These are phyloP conservation scores for Caenorhabditis parvicauda DNA, from an alignment of 2,888 invertebrate genomes.

Conservation along the genomic window DNA sequence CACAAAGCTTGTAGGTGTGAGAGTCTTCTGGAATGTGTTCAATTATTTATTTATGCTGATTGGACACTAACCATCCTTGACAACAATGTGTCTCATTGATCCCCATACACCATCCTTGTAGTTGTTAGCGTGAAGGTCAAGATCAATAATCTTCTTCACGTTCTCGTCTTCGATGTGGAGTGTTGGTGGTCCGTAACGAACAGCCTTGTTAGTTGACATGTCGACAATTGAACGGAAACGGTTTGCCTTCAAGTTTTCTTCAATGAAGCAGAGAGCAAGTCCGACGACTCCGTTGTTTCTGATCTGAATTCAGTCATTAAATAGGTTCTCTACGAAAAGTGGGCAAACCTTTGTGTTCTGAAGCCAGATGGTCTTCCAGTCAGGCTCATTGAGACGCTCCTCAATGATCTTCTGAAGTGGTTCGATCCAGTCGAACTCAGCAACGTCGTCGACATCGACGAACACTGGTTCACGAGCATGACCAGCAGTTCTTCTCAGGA, in stretches of 20 bases:
- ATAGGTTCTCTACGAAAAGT: constrained; percentile 5
- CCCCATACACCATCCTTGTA: constrained; percentile 81
- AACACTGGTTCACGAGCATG: constrained; percentile 52
- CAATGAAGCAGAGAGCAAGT: constrained; percentile 78
- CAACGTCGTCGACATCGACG: constrained; percentile 59
- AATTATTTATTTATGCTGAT: neutral
- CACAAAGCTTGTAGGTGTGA: constrained; percentile 68
- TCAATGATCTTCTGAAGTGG: constrained; percentile 67
- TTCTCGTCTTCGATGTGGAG: constrained; percentile 41
- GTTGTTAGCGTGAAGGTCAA: constrained; percentile 83
- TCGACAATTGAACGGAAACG: constrained; percentile 60
- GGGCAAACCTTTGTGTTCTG: constrained; percentile 64
- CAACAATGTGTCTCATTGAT: constrained; percentile 77
- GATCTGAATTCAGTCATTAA: constrained; percentile 66
- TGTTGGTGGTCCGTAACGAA: constrained; percentile 45
- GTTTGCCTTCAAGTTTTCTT: constrained; percentile 60
- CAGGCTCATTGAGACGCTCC: constrained; percentile 71
- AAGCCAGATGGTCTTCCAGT: constrained; percentile 68
- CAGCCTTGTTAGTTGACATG: constrained; percentile 51
- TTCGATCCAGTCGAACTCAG: constrained; percentile 61
- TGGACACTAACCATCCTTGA: constrained; percentile 67
- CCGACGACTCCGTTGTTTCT: constrained; percentile 79
- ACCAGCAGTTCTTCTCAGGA: constrained; percentile 45
- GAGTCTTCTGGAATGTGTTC: constrained; percentile 42
- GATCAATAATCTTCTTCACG: constrained; percentile 63